Conservation (phyloP, 2,113 vertebrate species). For the Pterocles burchelli region DNA sequence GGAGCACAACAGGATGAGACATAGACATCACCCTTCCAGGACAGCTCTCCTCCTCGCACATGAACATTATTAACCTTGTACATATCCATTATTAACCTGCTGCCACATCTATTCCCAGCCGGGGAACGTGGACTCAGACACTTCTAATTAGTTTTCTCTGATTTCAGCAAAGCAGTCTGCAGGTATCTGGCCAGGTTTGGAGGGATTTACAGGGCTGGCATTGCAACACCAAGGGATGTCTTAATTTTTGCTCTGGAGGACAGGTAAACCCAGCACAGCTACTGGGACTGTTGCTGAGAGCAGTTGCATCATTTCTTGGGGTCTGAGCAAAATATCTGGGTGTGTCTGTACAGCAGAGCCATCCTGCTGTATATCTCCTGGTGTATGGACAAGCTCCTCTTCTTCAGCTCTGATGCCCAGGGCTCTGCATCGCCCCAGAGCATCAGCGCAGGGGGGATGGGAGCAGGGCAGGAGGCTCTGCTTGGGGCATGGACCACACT, state of each 20-base stretch:
- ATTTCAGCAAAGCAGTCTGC: not conserved
- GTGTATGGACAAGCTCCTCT: not conserved
- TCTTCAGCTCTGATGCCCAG: not conserved
- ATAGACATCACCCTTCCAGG: not conserved
- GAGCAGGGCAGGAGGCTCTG: not conserved
- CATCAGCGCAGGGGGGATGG: accelerated
- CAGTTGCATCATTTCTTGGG: not conserved
- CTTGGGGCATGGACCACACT: not conserved
- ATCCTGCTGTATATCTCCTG: not conserved
- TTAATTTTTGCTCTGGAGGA: not conserved
- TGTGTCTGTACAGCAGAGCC: no score
- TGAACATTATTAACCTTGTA: not conserved
- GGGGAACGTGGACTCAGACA: not conserved
- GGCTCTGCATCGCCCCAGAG: not conserved
- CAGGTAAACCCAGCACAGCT: not conserved
- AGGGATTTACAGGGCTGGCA: not conserved
- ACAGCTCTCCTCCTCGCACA: not conserved
- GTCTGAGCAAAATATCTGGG: not conserved
- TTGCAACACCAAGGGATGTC: accelerated
- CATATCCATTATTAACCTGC: not conserved
- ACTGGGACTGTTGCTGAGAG: not conserved
- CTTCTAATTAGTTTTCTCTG: not conserved
- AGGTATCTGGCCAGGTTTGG: not conserved
- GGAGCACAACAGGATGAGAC: not conserved
- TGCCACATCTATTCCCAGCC: not conserved